phyloP scores from a whole-genome alignment of 1,140 invertebrate species.

The Tenebrio molitor region DNA sequence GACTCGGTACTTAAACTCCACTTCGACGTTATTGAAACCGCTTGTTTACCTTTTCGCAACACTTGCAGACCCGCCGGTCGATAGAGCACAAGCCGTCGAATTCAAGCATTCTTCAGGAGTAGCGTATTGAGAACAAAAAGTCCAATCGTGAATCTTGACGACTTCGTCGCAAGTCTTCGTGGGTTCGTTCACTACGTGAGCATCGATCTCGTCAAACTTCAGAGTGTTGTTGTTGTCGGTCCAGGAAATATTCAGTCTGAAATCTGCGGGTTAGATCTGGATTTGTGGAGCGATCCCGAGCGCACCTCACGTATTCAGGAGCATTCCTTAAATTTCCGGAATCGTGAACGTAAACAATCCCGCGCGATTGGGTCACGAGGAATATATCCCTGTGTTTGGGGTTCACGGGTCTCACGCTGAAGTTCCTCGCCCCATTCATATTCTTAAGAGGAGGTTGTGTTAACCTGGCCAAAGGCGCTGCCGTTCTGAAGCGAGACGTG shows the following conservation, averaged over 20 bases:
- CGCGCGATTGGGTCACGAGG: slow-evolving; percentile 69
- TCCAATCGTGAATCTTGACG: slow-evolving; percentile 60
- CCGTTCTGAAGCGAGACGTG: slow-evolving; percentile 61
- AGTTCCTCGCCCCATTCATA: slow-evolving; percentile 53
- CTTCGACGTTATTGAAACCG: slow-evolving; percentile 9
- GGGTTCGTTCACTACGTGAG: slow-evolving; percentile 65
- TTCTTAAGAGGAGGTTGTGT: slow-evolving; percentile 63
- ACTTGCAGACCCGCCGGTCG: slow-evolving; percentile 65
- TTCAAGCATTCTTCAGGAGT: slow-evolving; percentile 67
- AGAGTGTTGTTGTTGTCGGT: slow-evolving; percentile 61
- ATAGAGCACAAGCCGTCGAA: slow-evolving; percentile 70
- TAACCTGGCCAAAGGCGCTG: slow-evolving; percentile 64
- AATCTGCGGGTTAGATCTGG: slow-evolving; percentile 42
- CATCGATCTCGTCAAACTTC: slow-evolving; percentile 66
- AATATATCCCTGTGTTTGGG: slow-evolving; percentile 63
- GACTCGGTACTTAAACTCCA: slow-evolving; percentile 16
- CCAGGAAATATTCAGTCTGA: slow-evolving; percentile 70
- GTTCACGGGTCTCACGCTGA: slow-evolving; percentile 21
- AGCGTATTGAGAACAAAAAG: slow-evolving; percentile 69
- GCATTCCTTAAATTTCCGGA: slow-evolving; percentile 59
- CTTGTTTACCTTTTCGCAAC: slow-evolving; percentile 59
- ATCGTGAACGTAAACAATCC: slow-evolving; percentile 73
- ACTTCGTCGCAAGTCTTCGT: slow-evolving; percentile 61
- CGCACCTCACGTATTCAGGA: slow-evolving; percentile 51
- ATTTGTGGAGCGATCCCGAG: background rate